Evolutionary conservation across 2,888 invertebrate genomes (phyloP), one percentile per base, ranked within the genome.

Genomic region (Hydropsyche betteni): DNA sequence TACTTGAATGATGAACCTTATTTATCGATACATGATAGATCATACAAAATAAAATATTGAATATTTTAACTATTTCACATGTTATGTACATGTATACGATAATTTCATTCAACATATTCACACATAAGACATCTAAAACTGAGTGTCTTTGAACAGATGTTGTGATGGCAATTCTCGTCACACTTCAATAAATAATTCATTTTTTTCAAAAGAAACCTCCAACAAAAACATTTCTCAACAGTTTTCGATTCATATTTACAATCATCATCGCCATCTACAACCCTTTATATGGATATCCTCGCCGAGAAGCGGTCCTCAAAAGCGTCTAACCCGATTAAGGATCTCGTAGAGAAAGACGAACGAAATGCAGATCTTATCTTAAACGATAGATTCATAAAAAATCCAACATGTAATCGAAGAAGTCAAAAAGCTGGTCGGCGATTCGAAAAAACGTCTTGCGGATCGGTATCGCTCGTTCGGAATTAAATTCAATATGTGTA

Each of bases 401-500:
- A 55, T 55, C 1, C 12, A 55, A 14, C 6, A 16, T n/a, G 16
- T 55, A 16, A 55, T 55, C 12, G 16, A 34, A 44, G 44, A 44
- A 44, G 44, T 44, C 34, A 64, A 64, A 64, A 64, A 64, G 34
- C 34, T 64, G 44, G 44, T 44, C 44, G 0, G 64, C 36, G 10
- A 7, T 6, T 12, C 5, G 64, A 36, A 64, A 64, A 64, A 64
- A 6, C n/a, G 36, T 24, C 64, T n/a, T 33, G 14, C 16, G 24
- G 64, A 64, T 64, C n/a, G 34, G 64, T 64, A 64, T 64, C 64
- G 34, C 64, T 64, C 34, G 61, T 64, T 10, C 10, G 44, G 44
- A 44, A 44, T 44, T 64, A 64, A 36, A 64, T 64, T 64, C 64
- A 64, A 64, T 64, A 64, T 64, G 36, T 36, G 64, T 64, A 64